Evolutionary conservation across 2,888 invertebrate species (phyloP), one percentile per base, ranked within the genome.

Genomic region (Chydorus sphaericus): DNA sequence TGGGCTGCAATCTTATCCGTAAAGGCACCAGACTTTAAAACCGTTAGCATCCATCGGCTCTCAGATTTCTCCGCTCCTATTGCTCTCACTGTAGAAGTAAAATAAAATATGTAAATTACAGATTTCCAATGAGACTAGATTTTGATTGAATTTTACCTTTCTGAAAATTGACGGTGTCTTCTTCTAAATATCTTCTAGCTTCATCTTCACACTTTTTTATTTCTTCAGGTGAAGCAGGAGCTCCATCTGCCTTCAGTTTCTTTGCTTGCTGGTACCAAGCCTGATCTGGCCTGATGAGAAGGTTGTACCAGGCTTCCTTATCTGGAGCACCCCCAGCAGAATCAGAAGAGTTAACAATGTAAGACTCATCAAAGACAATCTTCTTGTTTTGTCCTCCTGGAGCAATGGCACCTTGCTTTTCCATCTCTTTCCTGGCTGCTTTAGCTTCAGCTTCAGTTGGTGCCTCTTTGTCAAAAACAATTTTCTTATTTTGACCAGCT

Each of bases 1-100:
- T 82, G 80, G 0, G 91, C 91, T 3, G 92, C 90, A 57, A 90
- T 78, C 72, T 84, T 85, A 69, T 93, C 93, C 1, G 82, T 78
- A 0, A 82, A 77, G 1, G 91, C 90, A 60, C 93, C 93, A 62
- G 82, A 83, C 11, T 79, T 74, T 62, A 89, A 72, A 10, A 91
- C 79, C 2, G 83, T 84, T 62, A 80, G 78, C 60, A 88, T 79
- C 89, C 89, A 90, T 56, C 78, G 75, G 63, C 78, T 78, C 62
- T 84, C 82, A 0, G 81, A 78, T 30, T 77, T 75, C 3, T 73
- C 71, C 62, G 75, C 76, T 55, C 73, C 74, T 62, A 72, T 76
- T 50, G 76, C 69, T 65, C 75, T 77, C 73, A 70, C 68, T 77
- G 67, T 30, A n/a, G 18, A 29, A 7, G 20, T 50, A 18, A 50